Percentiles rank a stretch among this genome's conserved stretches.
Conservation (phyloP, 2,797 vertebrate genomes). For the Molossus alvarezi region DNA sequence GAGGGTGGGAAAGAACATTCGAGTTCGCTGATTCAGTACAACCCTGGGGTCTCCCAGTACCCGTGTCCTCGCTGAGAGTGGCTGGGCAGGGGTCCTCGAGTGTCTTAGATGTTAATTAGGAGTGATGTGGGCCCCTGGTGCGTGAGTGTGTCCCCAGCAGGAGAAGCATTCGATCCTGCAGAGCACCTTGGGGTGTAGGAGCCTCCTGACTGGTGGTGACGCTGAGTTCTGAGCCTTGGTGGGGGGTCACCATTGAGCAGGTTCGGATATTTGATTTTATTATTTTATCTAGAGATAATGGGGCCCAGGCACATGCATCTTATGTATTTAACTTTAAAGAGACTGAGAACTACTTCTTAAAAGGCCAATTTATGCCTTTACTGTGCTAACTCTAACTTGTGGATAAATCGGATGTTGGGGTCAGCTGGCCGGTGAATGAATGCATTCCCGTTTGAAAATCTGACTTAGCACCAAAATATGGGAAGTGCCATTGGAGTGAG, state of each 20-base stretch:
- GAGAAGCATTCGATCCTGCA: neutral
- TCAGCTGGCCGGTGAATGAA: neutral
- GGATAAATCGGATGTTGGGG: neutral
- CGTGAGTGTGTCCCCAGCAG: neutral
- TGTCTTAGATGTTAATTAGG: neutral
- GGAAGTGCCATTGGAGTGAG: neutral
- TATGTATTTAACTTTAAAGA: constrained; percentile 20
- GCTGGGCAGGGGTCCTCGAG: neutral
- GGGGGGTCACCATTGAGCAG: neutral
- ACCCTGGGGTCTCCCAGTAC: neutral
- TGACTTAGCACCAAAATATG: neutral
- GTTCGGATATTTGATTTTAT: neutral
- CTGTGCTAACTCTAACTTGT: neutral
- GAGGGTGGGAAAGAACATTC: neutral
- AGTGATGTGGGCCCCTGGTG: neutral
- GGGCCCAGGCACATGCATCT: neutral
- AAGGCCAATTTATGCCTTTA: neutral
- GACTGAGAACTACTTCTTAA: neutral
- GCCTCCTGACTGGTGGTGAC: neutral
- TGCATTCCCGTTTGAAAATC: neutral
- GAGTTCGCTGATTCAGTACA: neutral
- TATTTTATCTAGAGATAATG: neutral
- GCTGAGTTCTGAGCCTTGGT: neutral
- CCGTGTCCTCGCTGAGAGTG: neutral
- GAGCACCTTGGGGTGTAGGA: neutral